A percentile compares a stretch with the other conserved stretches of the same genome.
Conservation (phyloP, 1,140 invertebrate species). For the Amyelois transitella region DNA sequence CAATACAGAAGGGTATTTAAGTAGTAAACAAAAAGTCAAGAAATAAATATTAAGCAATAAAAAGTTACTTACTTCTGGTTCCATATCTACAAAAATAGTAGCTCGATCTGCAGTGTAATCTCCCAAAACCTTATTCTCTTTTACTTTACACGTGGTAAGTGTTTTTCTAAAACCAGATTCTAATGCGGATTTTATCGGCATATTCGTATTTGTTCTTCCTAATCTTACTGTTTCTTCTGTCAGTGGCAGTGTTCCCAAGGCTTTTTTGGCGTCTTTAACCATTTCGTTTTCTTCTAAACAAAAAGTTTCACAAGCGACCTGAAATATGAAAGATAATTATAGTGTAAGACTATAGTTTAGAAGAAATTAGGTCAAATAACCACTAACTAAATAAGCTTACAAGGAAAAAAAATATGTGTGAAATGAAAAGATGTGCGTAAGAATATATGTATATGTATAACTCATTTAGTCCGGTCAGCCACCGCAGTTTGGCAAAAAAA, state of each 20-base stretch:
- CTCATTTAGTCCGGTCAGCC: too few relatives aligned
- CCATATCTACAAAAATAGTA: slow-evolving; percentile 76
- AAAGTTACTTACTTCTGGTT: slow-evolving; percentile 57
- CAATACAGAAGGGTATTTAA: too few relatives aligned
- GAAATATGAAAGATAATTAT: slow-evolving; percentile 13
- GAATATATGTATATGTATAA: too few relatives aligned
- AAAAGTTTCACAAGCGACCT: slow-evolving; percentile 95
- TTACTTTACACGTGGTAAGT: slow-evolving; percentile 77
- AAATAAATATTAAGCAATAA: not conserved
- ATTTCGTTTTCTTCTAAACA: slow-evolving; percentile 94
- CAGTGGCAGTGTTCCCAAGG: slow-evolving; percentile 84
- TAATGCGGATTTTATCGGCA: slow-evolving; percentile 42
- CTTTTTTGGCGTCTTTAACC: slow-evolving; percentile 86
- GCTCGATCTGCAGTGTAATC: slow-evolving; percentile 55
- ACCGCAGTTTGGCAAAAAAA: too few relatives aligned
- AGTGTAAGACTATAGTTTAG: too few relatives aligned
- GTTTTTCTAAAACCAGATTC: slow-evolving; percentile 77
- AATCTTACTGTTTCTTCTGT: slow-evolving; percentile 87
- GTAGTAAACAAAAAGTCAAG: too few relatives aligned
- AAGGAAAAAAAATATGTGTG: too few relatives aligned
- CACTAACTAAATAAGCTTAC: too few relatives aligned
- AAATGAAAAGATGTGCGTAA: too few relatives aligned
- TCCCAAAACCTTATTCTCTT: slow-evolving; percentile 69
- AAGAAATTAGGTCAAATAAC: too few relatives aligned
- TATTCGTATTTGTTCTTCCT: slow-evolving; percentile 35